Evolutionary conservation across 2,888 invertebrate species (phyloP), one percentile per base, ranked within the genome.

Genomic region (Acronicta aceris): DNA sequence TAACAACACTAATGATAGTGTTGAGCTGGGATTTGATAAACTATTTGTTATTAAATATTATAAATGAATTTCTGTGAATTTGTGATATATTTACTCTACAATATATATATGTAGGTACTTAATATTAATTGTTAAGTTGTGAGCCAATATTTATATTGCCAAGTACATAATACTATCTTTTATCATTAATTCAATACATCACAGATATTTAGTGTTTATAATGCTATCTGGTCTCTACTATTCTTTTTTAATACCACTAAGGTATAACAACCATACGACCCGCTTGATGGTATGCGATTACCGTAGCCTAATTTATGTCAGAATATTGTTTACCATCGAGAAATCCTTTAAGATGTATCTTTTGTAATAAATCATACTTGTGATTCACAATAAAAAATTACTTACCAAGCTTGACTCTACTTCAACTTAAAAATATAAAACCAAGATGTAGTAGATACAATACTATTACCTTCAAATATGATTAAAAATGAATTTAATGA

Each of bases 401-500:
- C 13, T 13, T n/a, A 6, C 2, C n/a, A n/a, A 36, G 4, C 36
- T 13, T 13, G n/a, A 5, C n/a, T 38, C 6, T 1, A 38, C n/a
- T 13, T 36, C 1, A 13, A 61, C 61, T 38, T 45, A 40, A 45
- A 61, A 66, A 67, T 49, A 61, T 21, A 45, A 61, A 33, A 60
- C 0, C 12, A 33, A 33, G 33, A 12, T 12, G 12, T 12, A 33
- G 12, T 33, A 59, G 33, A 16, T 33, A 48, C 43, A 17, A 46
- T 53, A 21, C 17, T 53, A 57, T 46, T 42, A 61, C 30, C 38
- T 55, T 60, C 40, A 40, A 45, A 62, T 52, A 53, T 40, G 10
- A 25, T 25, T 42, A 41, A 57, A 53, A 46, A 62, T 46, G 42
- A 50, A 67, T 67, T 68, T 56, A 30, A 45, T 49, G 38, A 68